Evolutionary conservation across 2,888 invertebrate species (phyloP).

Genomic region (Gerris lacustris): DNA sequence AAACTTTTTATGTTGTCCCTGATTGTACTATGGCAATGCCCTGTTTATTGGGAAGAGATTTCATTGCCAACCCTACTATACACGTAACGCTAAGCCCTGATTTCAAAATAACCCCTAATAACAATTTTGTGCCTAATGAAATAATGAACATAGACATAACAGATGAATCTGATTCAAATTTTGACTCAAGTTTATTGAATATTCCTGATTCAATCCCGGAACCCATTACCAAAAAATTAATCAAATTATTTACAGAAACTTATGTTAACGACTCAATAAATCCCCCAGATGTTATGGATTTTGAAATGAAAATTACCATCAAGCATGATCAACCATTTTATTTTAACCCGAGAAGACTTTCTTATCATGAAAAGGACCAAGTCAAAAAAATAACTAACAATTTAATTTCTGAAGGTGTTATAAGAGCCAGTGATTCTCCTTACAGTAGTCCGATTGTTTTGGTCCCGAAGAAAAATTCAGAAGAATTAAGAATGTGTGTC

Average conservation of each 20-base stretch:
- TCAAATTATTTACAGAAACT: not conserved
- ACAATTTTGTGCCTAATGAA: not conserved
- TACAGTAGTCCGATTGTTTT: slow-evolving; percentile 15
- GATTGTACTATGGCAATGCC: not conserved
- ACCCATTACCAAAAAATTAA: not conserved
- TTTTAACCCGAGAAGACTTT: slow-evolving; percentile 14
- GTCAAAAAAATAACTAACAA: slow-evolving; percentile 13
- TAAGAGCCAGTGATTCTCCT: slow-evolving; percentile 11
- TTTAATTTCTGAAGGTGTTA: slow-evolving; percentile 8
- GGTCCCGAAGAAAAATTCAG: slow-evolving; percentile 9
- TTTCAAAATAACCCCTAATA: not conserved
- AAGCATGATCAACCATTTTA: slow-evolving; percentile 13
- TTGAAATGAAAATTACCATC: slow-evolving; percentile 14
- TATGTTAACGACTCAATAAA: not conserved
- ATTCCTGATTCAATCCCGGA: not conserved
- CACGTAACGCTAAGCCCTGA: not conserved
- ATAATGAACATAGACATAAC: not conserved
- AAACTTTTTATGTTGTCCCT: not conserved
- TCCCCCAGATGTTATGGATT: slow-evolving; percentile 5
- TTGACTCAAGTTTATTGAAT: not conserved
- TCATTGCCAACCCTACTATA: not conserved
- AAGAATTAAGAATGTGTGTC: slow-evolving; percentile 5
- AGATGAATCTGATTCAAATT: not conserved
- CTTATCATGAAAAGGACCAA: slow-evolving; percentile 3
- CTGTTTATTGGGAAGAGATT: not conserved